Percentiles rank a stretch among this genome's conserved stretches.
Conservation (phyloP, 2,797 vertebrate species). For the Rallus crepitans region DNA sequence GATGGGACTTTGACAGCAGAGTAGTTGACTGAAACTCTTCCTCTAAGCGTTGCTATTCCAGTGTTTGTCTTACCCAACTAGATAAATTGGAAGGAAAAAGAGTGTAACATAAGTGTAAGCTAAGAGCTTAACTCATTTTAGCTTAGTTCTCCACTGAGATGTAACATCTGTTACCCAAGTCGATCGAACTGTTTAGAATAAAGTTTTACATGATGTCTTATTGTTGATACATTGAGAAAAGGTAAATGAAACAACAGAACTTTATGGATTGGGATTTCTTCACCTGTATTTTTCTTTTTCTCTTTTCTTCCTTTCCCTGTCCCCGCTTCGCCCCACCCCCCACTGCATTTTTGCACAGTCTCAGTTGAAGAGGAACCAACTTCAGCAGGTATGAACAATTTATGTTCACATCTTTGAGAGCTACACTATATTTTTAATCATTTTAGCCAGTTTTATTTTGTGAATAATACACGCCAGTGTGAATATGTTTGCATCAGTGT, state of each 20-base stretch:
- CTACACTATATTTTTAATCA: not conserved
- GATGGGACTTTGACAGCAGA: not conserved
- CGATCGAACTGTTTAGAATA: not conserved
- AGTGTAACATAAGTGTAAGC: not conserved
- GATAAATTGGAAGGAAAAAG: not conserved
- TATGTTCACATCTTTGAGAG: not conserved
- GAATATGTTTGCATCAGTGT: not conserved
- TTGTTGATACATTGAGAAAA: not conserved
- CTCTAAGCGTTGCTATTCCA: not conserved
- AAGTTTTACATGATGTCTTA: not conserved
- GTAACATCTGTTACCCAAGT: not conserved
- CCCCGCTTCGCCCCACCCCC: not conserved
- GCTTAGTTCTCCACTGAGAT: not conserved
- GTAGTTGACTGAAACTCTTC: not conserved
- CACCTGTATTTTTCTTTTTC: not conserved
- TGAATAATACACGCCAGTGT: too few species aligned
- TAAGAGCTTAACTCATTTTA: not conserved
- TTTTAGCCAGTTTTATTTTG: not conserved
- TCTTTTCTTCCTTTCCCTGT: not conserved
- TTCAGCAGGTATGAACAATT: slow-evolving; percentile 71
- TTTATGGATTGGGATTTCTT: slow-evolving; percentile 9
- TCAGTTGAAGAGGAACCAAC: slow-evolving; percentile 78
- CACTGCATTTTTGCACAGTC: slow-evolving; percentile 1
- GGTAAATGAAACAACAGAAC: not conserved
- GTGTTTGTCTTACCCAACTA: not conserved